These are phyloP conservation scores for Circaetus cinerascens DNA, from an alignment of 2,113 vertebrate species.

Conservation along the genomic window DNA sequence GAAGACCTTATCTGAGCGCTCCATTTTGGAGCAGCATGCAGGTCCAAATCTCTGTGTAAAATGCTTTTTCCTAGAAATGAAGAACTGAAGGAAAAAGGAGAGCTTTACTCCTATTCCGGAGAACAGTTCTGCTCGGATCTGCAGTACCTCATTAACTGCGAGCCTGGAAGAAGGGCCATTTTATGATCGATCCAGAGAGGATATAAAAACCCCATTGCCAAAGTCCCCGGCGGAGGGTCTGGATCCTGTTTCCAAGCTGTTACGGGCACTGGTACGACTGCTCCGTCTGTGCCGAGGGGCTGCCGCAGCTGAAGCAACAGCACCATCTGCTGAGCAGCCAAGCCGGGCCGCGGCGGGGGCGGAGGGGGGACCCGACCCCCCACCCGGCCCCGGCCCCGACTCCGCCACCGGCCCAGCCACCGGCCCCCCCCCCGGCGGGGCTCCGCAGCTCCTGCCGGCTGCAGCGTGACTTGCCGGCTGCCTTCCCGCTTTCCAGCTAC, in stretches of 20 bases:
- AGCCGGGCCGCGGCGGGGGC: too few relatives aligned
- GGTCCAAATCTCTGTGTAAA: background rate
- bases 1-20: background rate
- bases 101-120: accelerated
- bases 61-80: background rate
- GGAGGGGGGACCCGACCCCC: too few relatives aligned
- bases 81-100: background rate
- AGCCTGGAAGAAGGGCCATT: background rate
- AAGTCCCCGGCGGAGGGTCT: too few relatives aligned
- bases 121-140: background rate
- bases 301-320: slow-evolving; percentile 1
- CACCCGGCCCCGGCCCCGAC: too few relatives aligned
- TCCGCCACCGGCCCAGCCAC: too few relatives aligned
- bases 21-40: background rate
- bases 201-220: accelerated
- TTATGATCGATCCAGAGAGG: accelerated
- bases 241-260: accelerated
- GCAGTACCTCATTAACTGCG: background rate
- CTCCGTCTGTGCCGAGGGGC: accelerated
- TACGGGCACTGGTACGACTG: accelerated
- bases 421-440: background rate
- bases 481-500: background rate
- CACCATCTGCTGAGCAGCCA: slow-evolving; percentile 12
- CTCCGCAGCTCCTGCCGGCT: background rate
- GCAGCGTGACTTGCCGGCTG: too few relatives aligned